These are phyloP conservation scores for Clarias platycephalus DNA, from an alignment of 2,797 vertebrate genomes.

Conservation along the genomic window DNA sequence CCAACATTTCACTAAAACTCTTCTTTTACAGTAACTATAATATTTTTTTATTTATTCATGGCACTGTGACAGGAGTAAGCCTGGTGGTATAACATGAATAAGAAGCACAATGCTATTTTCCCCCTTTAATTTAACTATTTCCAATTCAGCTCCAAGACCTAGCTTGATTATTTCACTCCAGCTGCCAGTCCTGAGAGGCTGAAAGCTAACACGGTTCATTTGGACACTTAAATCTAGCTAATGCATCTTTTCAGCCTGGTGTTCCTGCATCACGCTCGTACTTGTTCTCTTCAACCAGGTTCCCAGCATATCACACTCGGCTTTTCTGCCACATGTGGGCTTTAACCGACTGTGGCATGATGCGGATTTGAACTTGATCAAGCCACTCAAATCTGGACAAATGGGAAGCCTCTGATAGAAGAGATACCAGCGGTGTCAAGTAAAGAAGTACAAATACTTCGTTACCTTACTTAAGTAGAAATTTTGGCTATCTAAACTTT, in stretches of 20 bases:
- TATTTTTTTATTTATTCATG: not conserved
- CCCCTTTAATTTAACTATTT: not conserved
- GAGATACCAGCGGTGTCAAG: no score
- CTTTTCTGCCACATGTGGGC: not conserved
- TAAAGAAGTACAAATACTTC: no score
- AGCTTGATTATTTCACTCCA: not conserved
- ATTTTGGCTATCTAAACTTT: no score
- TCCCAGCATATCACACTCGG: not conserved
- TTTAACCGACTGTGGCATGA: not conserved
- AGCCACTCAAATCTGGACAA: no score
- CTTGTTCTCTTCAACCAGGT: not conserved
- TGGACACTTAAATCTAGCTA: not conserved
- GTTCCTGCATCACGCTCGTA: not conserved
- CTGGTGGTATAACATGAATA: not conserved
- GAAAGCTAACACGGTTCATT: not conserved
- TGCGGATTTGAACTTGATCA: not conserved
- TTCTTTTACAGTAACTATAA: not conserved
- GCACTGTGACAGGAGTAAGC: not conserved
- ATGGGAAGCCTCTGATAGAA: no score
- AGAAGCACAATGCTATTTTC: not conserved
- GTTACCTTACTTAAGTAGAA: no score
- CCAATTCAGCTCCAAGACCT: not conserved
- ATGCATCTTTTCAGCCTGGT: not conserved
- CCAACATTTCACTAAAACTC: not conserved
- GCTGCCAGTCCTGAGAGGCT: not conserved